Base-by-base conservation (phyloP, 1,140 invertebrate genomes). In the Meloidogyne exigua region DNA sequence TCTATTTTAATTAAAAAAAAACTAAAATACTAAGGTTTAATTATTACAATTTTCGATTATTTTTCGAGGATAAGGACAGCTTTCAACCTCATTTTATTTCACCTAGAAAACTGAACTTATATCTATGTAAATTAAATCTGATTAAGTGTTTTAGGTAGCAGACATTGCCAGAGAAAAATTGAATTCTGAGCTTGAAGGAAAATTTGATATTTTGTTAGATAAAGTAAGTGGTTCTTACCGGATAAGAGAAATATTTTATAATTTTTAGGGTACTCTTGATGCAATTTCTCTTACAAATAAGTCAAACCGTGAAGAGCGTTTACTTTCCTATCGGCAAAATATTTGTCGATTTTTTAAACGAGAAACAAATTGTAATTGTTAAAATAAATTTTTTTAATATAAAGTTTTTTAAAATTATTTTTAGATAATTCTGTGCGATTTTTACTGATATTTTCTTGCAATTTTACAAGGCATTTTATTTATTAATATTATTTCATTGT, bases 241-340 rank as follows among this genome's bases (percentile, higher is more conserved):
- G 1, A 18, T 7, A 25, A 5, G 21, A 32, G 5, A 69, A 94
- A 96, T 87, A 96, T 18, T 66, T 26, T 32, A 7, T 13, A 73
- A 64, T 65, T 73, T 64, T 49, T 65, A 96, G 89, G 94, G 95
- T 0, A 96, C 95, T 0, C 96, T 94, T 87, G 87, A 88, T 65
- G 94, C 95, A 0, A 92, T 96, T 63, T 92, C 93, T 85, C 88
- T 96, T 7, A 91, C 91, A 85, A 92, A 92, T 0, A 57, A 57
- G n/a, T 57, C 49, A n/a, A 90, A 92, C 0, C 76, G 79, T 2
- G 57, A 68, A 12, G n/a, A 74, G n/a, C 65, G 68, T 28, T 68
- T 84, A 18, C 44, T 68, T 39, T 42, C 63, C 26, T 83, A 83
- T 49, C 39, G 67, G 3, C 63, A 69, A 0, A 77, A 77, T 28